Percentiles rank a stretch among this genome's conserved stretches.
phyloP scores from a whole-genome alignment of 2,888 invertebrate genomes.

The Athalia cordata region DNA sequence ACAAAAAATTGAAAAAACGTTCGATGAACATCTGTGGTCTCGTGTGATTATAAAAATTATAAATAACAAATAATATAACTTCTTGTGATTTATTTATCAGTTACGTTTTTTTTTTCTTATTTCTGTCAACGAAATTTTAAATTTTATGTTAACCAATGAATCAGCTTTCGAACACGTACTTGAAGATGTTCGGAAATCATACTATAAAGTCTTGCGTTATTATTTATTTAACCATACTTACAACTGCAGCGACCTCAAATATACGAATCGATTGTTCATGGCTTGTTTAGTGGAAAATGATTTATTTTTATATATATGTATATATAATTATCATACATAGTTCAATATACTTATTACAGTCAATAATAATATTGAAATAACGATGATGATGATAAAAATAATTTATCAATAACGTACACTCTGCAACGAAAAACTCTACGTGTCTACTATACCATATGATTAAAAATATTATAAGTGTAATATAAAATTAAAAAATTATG shows the following conservation, averaged over 20 bases:
- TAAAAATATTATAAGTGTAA: not conserved
- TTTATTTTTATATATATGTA: constrained; percentile 30
- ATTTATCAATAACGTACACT: too few relatives aligned
- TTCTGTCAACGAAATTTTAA: not conserved
- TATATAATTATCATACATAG: not conserved
- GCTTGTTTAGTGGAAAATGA: constrained; percentile 35
- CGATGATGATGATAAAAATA: not conserved
- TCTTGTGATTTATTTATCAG: too few relatives aligned
- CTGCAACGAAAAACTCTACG: too few relatives aligned
- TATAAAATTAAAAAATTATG: not conserved
- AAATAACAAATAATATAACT: not conserved
- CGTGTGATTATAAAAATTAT: too few relatives aligned
- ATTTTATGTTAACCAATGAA: not conserved
- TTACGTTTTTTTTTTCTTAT: not conserved
- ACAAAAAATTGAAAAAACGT: not conserved
- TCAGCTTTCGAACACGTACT: not conserved
- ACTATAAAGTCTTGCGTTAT: not conserved
- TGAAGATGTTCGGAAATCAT: not conserved
- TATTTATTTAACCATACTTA: not conserved
- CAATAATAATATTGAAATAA: not conserved
- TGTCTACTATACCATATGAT: not conserved
- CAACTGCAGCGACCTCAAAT: constrained; percentile 16
- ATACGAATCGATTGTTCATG: constrained; percentile 8
- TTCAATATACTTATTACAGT: constrained; percentile 16
- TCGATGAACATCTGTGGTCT: not conserved